Percentiles rank a stretch among this genome's conserved stretches.
Evolutionary conservation across 2,888 invertebrate genomes (phyloP).

Genomic region (Melikaiella ostensackeni): DNA sequence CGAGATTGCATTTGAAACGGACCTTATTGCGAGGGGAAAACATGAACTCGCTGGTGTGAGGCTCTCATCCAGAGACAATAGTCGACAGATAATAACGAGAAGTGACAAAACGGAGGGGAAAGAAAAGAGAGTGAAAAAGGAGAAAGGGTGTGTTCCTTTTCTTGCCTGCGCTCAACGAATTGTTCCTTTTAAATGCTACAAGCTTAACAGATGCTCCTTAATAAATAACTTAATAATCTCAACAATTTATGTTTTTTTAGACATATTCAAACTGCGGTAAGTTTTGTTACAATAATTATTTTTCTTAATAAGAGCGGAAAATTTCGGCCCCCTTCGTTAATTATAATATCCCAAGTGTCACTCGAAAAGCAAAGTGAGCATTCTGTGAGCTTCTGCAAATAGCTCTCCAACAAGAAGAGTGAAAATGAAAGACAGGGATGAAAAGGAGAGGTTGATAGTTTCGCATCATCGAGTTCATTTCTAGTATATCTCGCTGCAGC

Average conservation of each 20-base stretch:
- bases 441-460: slow-evolving; percentile 7
- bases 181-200: slow-evolving; percentile 23
- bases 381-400: slow-evolving; percentile 27
- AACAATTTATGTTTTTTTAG: neutral
- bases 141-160: neutral
- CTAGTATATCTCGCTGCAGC: neutral
- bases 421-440: neutral
- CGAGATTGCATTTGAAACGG: slow-evolving; percentile 54
- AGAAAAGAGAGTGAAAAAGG: slow-evolving; percentile 18
- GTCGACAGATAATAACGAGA: slow-evolving; percentile 46
- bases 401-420: slow-evolving; percentile 27
- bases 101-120: slow-evolving; percentile 48
- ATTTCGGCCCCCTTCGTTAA: neutral
- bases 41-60: slow-evolving; percentile 28
- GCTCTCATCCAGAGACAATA: slow-evolving; percentile 43
- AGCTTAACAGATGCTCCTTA: slow-evolving; percentile 8
- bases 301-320: neutral
- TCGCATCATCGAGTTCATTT: slow-evolving; percentile 31
- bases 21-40: slow-evolving; percentile 44
- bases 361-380: slow-evolving; percentile 16
- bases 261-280: neutral
- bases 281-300: neutral
- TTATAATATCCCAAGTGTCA: slow-evolving; percentile 22
- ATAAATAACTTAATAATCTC: too few relatives aligned
- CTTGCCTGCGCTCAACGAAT: neutral